Conservation (phyloP, 2,113 vertebrate genomes). For the Erythrocebus patas region DNA sequence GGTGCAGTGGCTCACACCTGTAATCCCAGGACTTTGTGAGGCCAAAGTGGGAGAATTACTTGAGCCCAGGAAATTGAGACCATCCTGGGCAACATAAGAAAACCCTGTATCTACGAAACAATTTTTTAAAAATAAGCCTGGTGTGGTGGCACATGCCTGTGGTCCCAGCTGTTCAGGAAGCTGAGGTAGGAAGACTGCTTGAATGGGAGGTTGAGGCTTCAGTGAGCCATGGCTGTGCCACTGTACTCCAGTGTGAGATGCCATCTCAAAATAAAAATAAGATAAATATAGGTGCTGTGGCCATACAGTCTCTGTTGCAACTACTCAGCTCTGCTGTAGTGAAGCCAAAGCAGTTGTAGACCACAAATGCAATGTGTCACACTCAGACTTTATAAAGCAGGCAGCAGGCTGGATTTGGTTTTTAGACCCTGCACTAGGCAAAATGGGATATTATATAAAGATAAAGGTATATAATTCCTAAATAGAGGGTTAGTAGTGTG, state of each 20-base stretch:
- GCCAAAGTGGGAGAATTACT: neutral
- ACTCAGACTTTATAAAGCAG: neutral
- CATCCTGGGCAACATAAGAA: neutral
- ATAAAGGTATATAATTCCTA: neutral
- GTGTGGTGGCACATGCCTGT: neutral
- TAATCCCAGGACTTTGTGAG: neutral
- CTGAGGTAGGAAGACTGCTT: neutral
- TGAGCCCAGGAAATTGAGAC: neutral
- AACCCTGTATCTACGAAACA: neutral
- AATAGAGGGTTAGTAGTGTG: neutral
- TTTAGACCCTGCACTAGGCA: neutral
- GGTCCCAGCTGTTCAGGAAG: neutral
- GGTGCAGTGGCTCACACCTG: neutral
- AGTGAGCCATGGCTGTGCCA: neutral
- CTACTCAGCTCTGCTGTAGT: neutral
- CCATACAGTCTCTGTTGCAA: neutral
- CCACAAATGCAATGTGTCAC: neutral
- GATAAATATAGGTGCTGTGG: neutral
- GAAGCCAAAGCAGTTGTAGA: neutral
- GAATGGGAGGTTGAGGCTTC: neutral
- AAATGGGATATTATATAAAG: neutral
- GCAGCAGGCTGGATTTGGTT: neutral
- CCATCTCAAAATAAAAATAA: neutral
- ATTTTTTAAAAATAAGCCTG: neutral
- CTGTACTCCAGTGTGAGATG: neutral